Conservation (phyloP, 2,888 invertebrate species). For the Polydrusus tereticollis region DNA sequence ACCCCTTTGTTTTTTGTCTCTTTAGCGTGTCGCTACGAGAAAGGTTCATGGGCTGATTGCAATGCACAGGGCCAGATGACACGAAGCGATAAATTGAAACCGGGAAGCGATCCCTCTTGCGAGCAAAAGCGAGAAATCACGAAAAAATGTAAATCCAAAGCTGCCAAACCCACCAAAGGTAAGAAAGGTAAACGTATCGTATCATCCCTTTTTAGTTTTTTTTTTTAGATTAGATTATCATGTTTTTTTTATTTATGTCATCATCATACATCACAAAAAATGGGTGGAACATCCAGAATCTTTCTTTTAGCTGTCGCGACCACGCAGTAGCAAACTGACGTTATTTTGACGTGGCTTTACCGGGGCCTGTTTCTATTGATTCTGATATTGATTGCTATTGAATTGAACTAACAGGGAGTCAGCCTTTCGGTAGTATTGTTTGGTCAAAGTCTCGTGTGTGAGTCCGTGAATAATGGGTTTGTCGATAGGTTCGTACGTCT, state of each 20-base stretch:
- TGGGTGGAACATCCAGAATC: no score
- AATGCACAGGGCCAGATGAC: constrained; percentile 85
- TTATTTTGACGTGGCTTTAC: no score
- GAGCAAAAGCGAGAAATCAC: constrained; percentile 86
- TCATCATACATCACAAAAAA: no score
- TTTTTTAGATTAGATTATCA: constrained; percentile 11
- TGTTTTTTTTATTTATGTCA: constrained; percentile 12
- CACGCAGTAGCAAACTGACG: no score
- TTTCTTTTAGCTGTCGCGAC: no score
- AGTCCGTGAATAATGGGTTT: no score
- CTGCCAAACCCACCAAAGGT: constrained; percentile 75
- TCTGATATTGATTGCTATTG: no score
- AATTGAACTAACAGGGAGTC: no score
- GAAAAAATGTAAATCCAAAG: constrained; percentile 88
- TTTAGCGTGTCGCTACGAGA: constrained; percentile 89
- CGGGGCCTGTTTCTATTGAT: no score
- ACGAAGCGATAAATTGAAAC: constrained; percentile 85
- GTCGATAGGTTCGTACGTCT: no score
- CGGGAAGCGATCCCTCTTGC: constrained; percentile 85
- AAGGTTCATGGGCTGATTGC: constrained; percentile 90
- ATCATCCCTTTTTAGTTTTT: constrained; percentile 43
- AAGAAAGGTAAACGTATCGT: constrained; percentile 64
- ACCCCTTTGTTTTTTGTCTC: constrained; percentile 56
- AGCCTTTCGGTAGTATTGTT: no score
- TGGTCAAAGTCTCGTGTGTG: no score